Conservation (phyloP, 2,113 vertebrate species). For the Australoheros scitulus region DNA sequence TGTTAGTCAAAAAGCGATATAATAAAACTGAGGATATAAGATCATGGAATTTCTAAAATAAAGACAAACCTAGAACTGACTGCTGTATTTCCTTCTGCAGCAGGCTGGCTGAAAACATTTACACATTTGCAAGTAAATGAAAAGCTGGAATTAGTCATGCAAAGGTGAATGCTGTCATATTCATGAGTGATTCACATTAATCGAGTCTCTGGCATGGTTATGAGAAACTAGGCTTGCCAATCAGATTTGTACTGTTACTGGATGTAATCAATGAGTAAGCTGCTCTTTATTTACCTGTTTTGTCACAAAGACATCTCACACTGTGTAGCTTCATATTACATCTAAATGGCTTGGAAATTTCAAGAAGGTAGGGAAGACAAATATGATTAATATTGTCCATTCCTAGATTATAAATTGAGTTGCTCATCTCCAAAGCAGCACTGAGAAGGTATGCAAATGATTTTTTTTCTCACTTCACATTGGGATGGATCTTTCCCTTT, state of each 20-base stretch:
- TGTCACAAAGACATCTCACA: not conserved
- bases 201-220: not conserved
- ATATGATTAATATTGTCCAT: not conserved
- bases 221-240: not conserved
- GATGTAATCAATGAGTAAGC: slow-evolving; percentile 5
- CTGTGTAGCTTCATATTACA: not conserved
- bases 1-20: not conserved
- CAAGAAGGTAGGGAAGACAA: not conserved
- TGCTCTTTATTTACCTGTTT: slow-evolving; percentile 16
- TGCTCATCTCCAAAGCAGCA: not conserved
- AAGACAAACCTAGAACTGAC: not conserved
- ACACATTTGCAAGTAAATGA: not conserved
- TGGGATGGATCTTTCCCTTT: not conserved
- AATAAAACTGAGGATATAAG: not conserved
- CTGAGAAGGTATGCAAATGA: not conserved
- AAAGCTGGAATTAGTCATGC: not conserved
- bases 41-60: not conserved
- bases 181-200: not conserved
- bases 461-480: not conserved
- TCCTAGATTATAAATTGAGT: not conserved
- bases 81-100: not conserved
- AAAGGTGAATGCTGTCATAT: not conserved
- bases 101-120: not conserved
- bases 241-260: not conserved
- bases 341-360: not conserved